phyloP scores from a whole-genome alignment of 1,140 invertebrate genomes.

The Drosophila littoralis region DNA sequence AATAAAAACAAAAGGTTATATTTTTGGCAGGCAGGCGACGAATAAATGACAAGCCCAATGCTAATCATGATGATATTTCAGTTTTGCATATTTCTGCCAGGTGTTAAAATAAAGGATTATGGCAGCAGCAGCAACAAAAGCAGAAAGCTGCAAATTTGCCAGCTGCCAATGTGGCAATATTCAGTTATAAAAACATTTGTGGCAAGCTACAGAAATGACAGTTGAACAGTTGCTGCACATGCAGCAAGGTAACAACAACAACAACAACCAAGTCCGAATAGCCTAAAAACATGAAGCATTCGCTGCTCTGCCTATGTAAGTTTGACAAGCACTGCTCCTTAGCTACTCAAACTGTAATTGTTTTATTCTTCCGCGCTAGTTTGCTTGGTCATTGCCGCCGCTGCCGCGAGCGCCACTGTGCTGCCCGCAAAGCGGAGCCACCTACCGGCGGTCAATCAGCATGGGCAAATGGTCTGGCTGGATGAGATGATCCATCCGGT shows the following conservation, averaged over 20 bases:
- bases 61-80: slow-evolving; percentile 46
- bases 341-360: not conserved
- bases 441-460: slow-evolving; percentile 57
- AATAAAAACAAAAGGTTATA: slow-evolving; percentile 48
- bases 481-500: slow-evolving; percentile 23
- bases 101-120: slow-evolving; percentile 76
- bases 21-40: slow-evolving; percentile 52
- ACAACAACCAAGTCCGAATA: slow-evolving; percentile 25
- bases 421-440: slow-evolving; percentile 31
- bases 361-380: slow-evolving; percentile 15
- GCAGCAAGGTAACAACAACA: slow-evolving; percentile 55
- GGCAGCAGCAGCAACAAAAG: slow-evolving; percentile 9
- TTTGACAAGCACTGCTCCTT: not conserved
- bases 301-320: slow-evolving; percentile 52
- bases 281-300: slow-evolving; percentile 37
- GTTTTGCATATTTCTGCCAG: slow-evolving; percentile 64
- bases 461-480: slow-evolving; percentile 51
- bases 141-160: slow-evolving; percentile 20
- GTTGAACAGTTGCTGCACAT: slow-evolving; percentile 68
- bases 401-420: slow-evolving; percentile 46
- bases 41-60: slow-evolving; percentile 52
- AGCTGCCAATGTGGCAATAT: slow-evolving; percentile 8
- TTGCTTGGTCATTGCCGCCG: slow-evolving; percentile 12
- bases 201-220: slow-evolving; percentile 33
- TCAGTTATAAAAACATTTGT: slow-evolving; percentile 55